Evolutionary conservation across 2,113 vertebrate species (phyloP).

Genomic region (Amphilophus citrinellus): DNA sequence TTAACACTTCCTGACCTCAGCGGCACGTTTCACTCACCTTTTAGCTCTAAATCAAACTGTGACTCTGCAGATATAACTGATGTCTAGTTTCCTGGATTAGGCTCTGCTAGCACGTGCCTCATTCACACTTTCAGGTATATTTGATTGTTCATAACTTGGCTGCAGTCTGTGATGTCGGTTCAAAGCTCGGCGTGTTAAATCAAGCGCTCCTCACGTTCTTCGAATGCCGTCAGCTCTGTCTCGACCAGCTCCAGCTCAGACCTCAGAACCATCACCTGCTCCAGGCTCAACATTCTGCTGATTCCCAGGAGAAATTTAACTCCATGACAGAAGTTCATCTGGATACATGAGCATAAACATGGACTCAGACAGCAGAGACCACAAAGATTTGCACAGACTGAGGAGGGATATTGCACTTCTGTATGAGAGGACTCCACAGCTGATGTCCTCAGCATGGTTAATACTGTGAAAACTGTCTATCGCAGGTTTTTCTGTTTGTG

Average conservation of each 20-base stretch:
- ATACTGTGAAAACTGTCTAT: background rate
- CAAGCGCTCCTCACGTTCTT: constrained; percentile 59
- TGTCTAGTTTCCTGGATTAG: background rate
- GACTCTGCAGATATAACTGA: fast-evolving
- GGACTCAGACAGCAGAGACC: background rate
- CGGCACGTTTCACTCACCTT: fast-evolving
- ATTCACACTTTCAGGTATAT: background rate
- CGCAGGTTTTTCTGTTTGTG: background rate
- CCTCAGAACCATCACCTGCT: constrained; percentile 16
- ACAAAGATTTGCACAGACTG: background rate
- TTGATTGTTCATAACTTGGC: constrained; percentile 13
- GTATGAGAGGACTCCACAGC: background rate
- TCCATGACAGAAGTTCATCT: background rate
- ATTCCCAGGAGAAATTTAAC: background rate
- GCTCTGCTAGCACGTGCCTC: background rate
- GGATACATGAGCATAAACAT: background rate
- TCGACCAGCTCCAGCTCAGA: background rate
- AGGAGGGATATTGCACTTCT: background rate
- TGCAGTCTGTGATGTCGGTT: background rate
- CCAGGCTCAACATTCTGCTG: background rate
- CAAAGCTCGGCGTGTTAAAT: constrained; percentile 52
- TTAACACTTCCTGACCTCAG: background rate
- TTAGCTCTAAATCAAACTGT: background rate
- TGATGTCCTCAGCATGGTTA: background rate
- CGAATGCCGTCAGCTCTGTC: constrained; percentile 42